These are phyloP conservation scores for Sebastes kiyomatsui DNA, from an alignment of 2,797 vertebrate species.

Conservation along the genomic window DNA sequence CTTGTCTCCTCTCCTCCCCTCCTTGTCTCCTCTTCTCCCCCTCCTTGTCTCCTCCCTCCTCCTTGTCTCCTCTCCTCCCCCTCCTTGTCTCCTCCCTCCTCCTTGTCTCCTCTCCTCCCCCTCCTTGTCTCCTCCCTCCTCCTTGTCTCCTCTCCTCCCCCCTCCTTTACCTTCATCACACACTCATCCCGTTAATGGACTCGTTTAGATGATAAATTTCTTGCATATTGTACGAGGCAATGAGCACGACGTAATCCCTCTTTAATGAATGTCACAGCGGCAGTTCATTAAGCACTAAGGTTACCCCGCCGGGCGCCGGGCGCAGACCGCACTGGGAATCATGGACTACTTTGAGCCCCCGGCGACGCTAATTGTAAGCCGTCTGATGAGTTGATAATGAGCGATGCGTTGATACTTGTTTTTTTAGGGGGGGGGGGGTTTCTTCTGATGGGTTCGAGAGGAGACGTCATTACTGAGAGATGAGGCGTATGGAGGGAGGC, in stretches of 20 bases:
- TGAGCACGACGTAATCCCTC: constrained; percentile 72
- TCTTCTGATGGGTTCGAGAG: neutral
- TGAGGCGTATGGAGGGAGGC: constrained; percentile 6
- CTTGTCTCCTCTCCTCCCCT: no score
- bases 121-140: no score
- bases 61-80: no score
- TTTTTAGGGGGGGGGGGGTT: neutral
- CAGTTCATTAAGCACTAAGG: constrained; percentile 79
- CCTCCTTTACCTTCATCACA: neutral
- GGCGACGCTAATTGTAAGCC: constrained; percentile 51
- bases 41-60: no score
- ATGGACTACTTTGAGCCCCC: constrained; percentile 49
- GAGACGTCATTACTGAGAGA: neutral
- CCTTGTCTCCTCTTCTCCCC: no score
- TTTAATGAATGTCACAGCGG: constrained; percentile 78
- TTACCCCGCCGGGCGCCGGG: constrained; percentile 46
- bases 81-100: no score
- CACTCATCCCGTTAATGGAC: constrained; percentile 67
- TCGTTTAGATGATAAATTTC: constrained; percentile 75
- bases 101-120: no score
- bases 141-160: no score
- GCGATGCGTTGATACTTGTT: constrained; percentile 5
- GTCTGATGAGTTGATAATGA: constrained; percentile 66
- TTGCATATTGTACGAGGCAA: constrained; percentile 70
- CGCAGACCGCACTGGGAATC: constrained; percentile 31